These are phyloP conservation scores for Melieria crassipennis DNA, from an alignment of 2,888 invertebrate genomes.

Conservation along the genomic window DNA sequence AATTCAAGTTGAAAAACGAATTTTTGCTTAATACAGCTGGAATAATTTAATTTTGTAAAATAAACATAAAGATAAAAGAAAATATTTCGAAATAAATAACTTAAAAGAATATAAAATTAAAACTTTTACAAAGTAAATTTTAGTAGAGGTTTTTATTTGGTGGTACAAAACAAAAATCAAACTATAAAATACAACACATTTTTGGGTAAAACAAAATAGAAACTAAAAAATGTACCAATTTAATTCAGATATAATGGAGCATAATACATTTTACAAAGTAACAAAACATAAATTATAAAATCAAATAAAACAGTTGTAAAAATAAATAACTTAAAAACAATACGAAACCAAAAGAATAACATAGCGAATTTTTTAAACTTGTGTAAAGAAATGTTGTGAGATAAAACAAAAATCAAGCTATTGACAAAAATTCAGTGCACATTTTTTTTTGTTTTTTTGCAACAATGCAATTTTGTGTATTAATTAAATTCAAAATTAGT, in stretches of 20 bases:
- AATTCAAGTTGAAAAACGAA: neutral
- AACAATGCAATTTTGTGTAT: no score
- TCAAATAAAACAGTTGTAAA: neutral
- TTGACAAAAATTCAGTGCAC: no score
- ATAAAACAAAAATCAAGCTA: no score
- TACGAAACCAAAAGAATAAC: no score
- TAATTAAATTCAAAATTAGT: no score
- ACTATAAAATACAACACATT: neutral
- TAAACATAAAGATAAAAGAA: neutral
- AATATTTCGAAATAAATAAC: slow-evolving; percentile 1
- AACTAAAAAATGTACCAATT: neutral
- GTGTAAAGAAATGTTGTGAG: no score
- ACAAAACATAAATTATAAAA: neutral
- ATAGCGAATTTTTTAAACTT: no score
- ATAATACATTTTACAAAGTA: neutral
- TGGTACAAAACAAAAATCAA: slow-evolving; percentile 5
- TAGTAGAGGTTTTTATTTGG: no score
- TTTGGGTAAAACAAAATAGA: neutral
- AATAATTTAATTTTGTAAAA: neutral
- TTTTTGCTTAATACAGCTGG: neutral
- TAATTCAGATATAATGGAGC: neutral
- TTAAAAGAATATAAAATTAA: neutral
- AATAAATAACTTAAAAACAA: no score
- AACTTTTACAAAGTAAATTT: neutral
- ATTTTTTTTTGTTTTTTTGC: no score